These are phyloP conservation scores for Hedya salicella DNA, from an alignment of 2,888 invertebrate species.

Conservation along the genomic window DNA sequence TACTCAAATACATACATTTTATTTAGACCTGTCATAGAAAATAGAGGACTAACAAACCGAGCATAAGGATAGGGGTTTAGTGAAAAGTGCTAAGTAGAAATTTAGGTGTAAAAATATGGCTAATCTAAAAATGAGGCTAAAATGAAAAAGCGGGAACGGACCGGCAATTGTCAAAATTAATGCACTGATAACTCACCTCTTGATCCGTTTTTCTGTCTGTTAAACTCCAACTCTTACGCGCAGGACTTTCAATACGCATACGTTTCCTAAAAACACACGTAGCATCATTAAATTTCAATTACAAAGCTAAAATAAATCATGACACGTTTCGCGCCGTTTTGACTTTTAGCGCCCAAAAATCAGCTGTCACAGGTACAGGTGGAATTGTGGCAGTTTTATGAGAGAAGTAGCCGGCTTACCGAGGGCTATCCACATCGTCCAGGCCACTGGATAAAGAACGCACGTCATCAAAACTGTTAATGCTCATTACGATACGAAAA, in stretches of 20 bases:
- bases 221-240: conserved; percentile 77
- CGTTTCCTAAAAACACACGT: conserved; percentile 67
- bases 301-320: conserved; percentile 44
- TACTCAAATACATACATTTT: too few species aligned
- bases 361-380: conserved; percentile 73
- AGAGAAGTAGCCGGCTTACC: conserved; percentile 60
- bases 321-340: conserved; percentile 72
- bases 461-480: conserved; percentile 61
- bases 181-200: conserved; percentile 61
- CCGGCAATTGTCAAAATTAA: conserved; percentile 43
- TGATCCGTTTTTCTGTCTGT: conserved; percentile 76
- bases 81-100: background rate
- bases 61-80: background rate
- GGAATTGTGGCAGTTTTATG: conserved; percentile 47
- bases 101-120: background rate
- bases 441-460: conserved; percentile 51
- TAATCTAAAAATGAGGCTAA: conserved; percentile 52
- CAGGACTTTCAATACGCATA: conserved; percentile 62
- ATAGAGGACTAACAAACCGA: background rate
- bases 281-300: conserved; percentile 42
- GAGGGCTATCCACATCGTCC: conserved; percentile 66
- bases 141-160: conserved; percentile 69
- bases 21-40: background rate
- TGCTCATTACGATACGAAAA: conserved; percentile 59
- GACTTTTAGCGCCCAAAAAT: conserved; percentile 77